These are phyloP conservation scores for Phaonia tiefii DNA, from an alignment of 2,888 invertebrate genomes.

Conservation along the genomic window DNA sequence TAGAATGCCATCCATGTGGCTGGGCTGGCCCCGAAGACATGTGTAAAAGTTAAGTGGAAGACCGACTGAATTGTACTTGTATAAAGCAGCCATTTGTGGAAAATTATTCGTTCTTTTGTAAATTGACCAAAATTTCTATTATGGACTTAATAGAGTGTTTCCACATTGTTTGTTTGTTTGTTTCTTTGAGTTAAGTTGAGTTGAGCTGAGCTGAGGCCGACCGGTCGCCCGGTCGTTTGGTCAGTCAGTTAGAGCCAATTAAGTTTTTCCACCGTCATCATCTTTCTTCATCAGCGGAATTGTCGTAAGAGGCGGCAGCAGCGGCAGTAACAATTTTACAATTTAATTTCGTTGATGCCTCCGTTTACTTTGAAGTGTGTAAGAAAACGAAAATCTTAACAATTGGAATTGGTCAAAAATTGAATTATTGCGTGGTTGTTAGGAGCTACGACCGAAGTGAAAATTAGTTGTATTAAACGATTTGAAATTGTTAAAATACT, in stretches of 20 bases:
- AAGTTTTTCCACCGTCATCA: conserved; percentile 47
- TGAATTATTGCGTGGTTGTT: conserved; percentile 65
- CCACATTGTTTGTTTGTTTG: conserved; percentile 28
- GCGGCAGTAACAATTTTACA: conserved; percentile 55
- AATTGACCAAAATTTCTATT: conserved; percentile 47
- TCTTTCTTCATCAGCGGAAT: conserved; percentile 17
- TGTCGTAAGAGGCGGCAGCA: conserved; percentile 28
- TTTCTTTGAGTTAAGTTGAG: too few relatives aligned
- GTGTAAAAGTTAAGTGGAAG: conserved; percentile 43
- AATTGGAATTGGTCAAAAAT: conserved; percentile 61
- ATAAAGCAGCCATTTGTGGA: conserved; percentile 31
- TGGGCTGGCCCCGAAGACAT: conserved; percentile 29
- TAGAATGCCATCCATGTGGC: conserved; percentile 2
- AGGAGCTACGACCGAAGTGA: not conserved
- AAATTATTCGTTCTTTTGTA: conserved; percentile 33
- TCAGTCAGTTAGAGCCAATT: conserved; percentile 58
- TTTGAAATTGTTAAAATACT: too few relatives aligned
- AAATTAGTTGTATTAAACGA: not conserved
- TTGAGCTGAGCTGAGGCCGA: conserved; percentile 46
- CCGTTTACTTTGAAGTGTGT: conserved; percentile 46
- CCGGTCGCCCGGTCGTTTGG: conserved; percentile 42
- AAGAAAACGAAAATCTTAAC: conserved; percentile 28
- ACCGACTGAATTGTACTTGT: not conserved
- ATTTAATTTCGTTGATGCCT: conserved; percentile 60
- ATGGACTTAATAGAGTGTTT: conserved; percentile 52